phyloP scores from a whole-genome alignment of 2,888 invertebrate species.

The Alentia gelatinosa region DNA sequence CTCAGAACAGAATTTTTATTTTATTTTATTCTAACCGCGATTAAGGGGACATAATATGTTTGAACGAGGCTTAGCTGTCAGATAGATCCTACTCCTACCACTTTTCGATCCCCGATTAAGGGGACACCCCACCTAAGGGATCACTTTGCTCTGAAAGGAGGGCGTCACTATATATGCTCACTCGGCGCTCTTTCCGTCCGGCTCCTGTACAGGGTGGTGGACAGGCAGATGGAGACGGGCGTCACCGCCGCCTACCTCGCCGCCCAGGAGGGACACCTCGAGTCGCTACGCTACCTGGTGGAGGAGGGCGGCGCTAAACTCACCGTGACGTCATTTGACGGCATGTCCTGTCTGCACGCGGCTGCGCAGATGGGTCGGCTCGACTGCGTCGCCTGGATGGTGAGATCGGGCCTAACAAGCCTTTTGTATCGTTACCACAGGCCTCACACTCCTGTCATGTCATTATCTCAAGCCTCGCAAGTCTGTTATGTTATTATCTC shows the following conservation, averaged over 20 bases:
- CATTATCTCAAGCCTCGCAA: neutral
- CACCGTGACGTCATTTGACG: conserved; percentile 91
- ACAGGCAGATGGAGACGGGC: conserved; percentile 95
- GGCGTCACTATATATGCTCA: too few relatives aligned
- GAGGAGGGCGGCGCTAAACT: conserved; percentile 91
- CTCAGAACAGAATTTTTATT: too few relatives aligned
- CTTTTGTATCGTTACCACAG: conserved; percentile 84
- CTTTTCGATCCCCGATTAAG: too few relatives aligned
- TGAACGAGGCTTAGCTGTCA: too few relatives aligned
- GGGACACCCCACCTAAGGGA: too few relatives aligned
- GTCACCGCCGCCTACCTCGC: conserved; percentile 94
- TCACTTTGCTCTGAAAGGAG: too few relatives aligned
- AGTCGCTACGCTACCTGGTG: conserved; percentile 91
- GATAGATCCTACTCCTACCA: too few relatives aligned
- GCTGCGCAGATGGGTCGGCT: conserved; percentile 94
- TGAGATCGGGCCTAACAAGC: conserved; percentile 84
- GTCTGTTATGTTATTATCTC: neutral
- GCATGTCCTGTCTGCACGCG: conserved; percentile 94
- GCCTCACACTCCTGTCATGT: neutral
- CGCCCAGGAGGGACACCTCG: conserved; percentile 93
- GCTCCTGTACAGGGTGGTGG: conserved; percentile 85
- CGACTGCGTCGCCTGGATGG: conserved; percentile 94
- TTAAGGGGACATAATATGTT: too few relatives aligned
- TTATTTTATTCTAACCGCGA: too few relatives aligned
- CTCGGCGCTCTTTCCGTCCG: too few relatives aligned